These are phyloP conservation scores for Laterallus jamaicensis DNA, from an alignment of 2,113 vertebrate genomes.

Conservation along the genomic window DNA sequence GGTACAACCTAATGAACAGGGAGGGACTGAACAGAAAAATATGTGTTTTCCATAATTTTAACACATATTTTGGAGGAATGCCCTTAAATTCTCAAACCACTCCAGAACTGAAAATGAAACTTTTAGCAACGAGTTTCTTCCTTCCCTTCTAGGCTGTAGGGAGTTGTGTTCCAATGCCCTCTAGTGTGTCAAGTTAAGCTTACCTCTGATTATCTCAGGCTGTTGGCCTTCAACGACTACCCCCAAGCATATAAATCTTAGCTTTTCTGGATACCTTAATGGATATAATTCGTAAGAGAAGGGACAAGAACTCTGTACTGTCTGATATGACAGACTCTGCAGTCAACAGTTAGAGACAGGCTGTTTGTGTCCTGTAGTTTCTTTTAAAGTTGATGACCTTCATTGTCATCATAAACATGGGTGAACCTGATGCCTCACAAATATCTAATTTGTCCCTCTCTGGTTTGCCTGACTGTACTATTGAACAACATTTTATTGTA, in stretches of 20 bases:
- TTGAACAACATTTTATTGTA: not conserved
- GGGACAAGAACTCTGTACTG: not conserved
- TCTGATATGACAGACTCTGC: not conserved
- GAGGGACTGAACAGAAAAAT: not conserved
- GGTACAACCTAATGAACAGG: not conserved
- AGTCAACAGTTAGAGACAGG: not conserved
- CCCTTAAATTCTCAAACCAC: not conserved
- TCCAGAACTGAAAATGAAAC: not conserved
- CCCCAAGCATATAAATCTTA: not conserved
- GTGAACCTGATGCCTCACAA: not conserved
- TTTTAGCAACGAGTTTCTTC: not conserved
- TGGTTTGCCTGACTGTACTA: not conserved
- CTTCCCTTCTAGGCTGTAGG: not conserved
- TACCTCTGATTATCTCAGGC: not conserved
- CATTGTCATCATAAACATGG: not conserved
- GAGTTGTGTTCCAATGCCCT: conserved; percentile 30
- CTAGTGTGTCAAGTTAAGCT: conserved; percentile 3
- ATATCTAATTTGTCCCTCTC: not conserved
- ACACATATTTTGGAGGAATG: not conserved
- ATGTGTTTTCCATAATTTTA: rapidly evolving
- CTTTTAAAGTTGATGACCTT: not conserved
- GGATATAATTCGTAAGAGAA: not conserved
- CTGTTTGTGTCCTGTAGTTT: not conserved
- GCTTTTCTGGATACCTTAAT: not conserved
- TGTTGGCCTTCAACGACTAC: not conserved